Conservation (phyloP, 2,888 invertebrate species). For the Cyclophora albipunctata region DNA sequence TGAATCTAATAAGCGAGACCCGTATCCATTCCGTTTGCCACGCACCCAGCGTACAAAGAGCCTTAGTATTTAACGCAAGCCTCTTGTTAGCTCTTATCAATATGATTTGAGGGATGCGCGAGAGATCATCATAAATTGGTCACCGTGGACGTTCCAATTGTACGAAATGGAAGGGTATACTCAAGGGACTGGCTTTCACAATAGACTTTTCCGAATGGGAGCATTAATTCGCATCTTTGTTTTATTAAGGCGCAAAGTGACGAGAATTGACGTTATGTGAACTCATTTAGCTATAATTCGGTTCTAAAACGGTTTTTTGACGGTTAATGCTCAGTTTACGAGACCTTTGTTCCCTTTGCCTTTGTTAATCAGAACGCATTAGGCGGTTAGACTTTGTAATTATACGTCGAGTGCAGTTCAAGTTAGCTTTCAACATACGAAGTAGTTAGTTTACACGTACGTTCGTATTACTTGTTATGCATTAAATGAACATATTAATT, state of each 20-base stretch:
- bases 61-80: constrained; percentile 35
- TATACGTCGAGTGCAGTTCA: too few species aligned
- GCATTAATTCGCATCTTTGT: constrained; percentile 73
- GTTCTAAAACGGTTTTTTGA: constrained; percentile 39
- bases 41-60: constrained; percentile 49
- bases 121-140: constrained; percentile 49
- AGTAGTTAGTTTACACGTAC: too few species aligned
- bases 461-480: too few species aligned
- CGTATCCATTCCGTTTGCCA: constrained; percentile 67
- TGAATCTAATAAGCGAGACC: constrained; percentile 69
- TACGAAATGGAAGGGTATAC: constrained; percentile 68
- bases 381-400: constrained; percentile 11
- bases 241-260: constrained; percentile 67
- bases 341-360: constrained; percentile 4
- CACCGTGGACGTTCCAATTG: constrained; percentile 61
- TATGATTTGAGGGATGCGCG: constrained; percentile 39
- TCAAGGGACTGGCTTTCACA: constrained; percentile 63
- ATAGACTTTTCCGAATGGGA: constrained; percentile 68
- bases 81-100: constrained; percentile 41
- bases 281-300: constrained; percentile 60
- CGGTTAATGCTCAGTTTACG: constrained; percentile 24
- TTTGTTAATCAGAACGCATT: constrained; percentile 15
- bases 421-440: too few species aligned
- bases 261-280: constrained; percentile 61
- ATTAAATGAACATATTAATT: too few species aligned